Base-by-base conservation (phyloP, 2,113 vertebrate species). In the Pitta sordida region DNA sequence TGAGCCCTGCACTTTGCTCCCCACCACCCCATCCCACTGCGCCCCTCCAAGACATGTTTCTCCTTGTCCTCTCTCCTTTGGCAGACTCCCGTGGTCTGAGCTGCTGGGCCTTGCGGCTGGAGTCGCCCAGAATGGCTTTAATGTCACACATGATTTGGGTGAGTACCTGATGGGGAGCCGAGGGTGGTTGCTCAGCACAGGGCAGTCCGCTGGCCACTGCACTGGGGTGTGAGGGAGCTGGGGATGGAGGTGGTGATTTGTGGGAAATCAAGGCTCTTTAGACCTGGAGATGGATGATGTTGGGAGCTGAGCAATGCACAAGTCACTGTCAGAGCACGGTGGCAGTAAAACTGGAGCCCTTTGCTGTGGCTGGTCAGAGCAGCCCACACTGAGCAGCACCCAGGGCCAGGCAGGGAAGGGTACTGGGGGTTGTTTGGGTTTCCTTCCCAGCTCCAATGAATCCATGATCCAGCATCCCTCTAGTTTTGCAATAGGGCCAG, bases 121-220 rank as follows among this genome's bases (percentile, higher is more conserved):
- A 59, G 98, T 99, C 3, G 99, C 99, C 83, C 98, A 97, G 96
- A 97, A 98, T 22, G 99, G 99, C 86, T 99, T 99, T 88, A 99
- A 99, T 69, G 97, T 99, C 86, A 99, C 99, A 20, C 98, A 99
- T 4, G 59, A 62, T 62, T 41, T 62, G 37, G 99, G 99, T 99
- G 97, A 98, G 98, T 97, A 63, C 24, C 60, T 43, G 37, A 7
- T 15, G 90, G 68, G 70, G 36, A 59, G 30, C 39, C 73, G 10
- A 14, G 70, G 64, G 58, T 39, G 41, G 20, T 48, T 68, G 52
- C 68, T 85, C 14, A 36, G 62, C 26, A 13, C 0, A 2, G 24
- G 43, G 49, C 36, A 79, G 37, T 27, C 9, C 36, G 6, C 37
- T n/a, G 60, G 36, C n/a, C 20, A 11, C 60, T 3, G 2, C 26